Percentiles rank a stretch among this genome's conserved stretches.
These are phyloP conservation scores for Panopea generosa DNA, from an alignment of 2,888 invertebrate genomes.

Conservation along the genomic window DNA sequence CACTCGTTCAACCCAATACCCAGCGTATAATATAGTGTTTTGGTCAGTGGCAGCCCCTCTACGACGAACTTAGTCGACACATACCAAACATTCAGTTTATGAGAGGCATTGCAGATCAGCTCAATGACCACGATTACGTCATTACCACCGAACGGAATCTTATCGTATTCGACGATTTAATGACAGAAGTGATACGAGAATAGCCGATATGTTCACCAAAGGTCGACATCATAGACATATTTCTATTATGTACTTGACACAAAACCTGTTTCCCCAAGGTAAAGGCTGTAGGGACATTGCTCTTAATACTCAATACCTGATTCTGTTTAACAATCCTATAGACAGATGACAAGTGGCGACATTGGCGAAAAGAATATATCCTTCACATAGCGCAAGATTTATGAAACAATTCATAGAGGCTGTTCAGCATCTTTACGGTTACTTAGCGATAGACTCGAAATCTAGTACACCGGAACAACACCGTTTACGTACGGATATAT, in stretches of 20 bases:
- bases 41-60: constrained; percentile 16
- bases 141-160: background rate
- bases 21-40: constrained; percentile 15
- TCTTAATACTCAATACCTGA: too few relatives aligned
- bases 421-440: background rate
- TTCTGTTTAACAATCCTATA: too few relatives aligned
- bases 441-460: background rate
- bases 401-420: background rate
- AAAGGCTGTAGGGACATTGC: too few relatives aligned
- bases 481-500: background rate
- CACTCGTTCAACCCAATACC: background rate
- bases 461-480: background rate
- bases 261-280: background rate
- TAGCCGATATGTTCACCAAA: background rate
- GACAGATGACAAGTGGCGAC: background rate
- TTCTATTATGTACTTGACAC: background rate
- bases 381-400: background rate
- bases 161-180: constrained; percentile 17
- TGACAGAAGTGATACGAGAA: constrained; percentile 12
- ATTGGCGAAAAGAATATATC: background rate
- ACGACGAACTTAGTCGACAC: background rate
- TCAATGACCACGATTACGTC: background rate
- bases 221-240: background rate
- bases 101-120: background rate
- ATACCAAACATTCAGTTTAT: constrained; percentile 6